Percentiles rank a stretch among this genome's conserved stretches.
Conservation (phyloP, 1,140 invertebrate genomes). For the Yoshiicerus persimilis region DNA sequence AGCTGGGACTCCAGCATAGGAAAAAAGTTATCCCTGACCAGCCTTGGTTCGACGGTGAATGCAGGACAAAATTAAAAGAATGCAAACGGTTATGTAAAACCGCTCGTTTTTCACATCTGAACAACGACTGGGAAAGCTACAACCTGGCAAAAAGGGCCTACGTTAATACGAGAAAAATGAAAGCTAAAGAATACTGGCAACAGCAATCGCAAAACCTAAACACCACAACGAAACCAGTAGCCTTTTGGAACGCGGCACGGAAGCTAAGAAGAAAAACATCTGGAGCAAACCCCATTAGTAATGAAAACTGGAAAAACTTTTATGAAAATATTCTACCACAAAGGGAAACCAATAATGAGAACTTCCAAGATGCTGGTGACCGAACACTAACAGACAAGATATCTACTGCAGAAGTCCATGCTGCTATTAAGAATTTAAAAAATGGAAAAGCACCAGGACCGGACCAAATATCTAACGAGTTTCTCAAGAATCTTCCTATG, state of each 20-base stretch:
- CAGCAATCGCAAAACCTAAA: not conserved
- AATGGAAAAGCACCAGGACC: conserved; percentile 50
- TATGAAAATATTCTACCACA: not conserved
- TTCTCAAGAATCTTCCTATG: conserved; percentile 51
- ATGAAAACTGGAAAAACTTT: not conserved
- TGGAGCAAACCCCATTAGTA: not conserved
- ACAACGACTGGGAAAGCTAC: not conserved
- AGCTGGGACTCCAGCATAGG: not conserved
- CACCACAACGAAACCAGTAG: not conserved
- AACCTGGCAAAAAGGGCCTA: not conserved
- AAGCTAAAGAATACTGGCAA: not conserved
- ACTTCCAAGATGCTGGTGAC: not conserved
- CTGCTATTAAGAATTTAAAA: not conserved
- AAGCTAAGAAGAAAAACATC: not conserved
- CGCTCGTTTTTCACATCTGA: no score
- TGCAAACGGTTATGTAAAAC: not conserved
- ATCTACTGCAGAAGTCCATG: not conserved
- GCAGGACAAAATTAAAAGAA: not conserved
- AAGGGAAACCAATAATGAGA: not conserved
- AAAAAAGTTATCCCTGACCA: not conserved
- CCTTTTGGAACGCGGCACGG: not conserved
- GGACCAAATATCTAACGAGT: conserved; percentile 50
- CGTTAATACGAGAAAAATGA: not conserved
- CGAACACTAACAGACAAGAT: not conserved
- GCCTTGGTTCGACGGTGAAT: not conserved